Conservation (phyloP, 2,113 vertebrate genomes). For the Peromyscus leucopus region DNA sequence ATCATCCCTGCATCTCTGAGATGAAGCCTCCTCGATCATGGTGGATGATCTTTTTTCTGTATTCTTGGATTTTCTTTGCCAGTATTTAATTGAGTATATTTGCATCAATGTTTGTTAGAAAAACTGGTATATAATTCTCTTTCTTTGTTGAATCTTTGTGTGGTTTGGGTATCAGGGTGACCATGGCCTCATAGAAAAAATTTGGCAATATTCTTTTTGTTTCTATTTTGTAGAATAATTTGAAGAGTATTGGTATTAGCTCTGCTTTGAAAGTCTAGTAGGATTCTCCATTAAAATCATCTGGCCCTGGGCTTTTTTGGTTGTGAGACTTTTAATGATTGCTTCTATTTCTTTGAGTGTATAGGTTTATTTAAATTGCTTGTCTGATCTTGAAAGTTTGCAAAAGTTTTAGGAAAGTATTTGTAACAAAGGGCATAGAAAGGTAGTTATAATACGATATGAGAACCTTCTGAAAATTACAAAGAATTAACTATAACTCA, state of each 20-base stretch:
- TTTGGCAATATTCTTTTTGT: neutral
- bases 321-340: neutral
- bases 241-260: neutral
- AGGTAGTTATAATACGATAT: neutral
- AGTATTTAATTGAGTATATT: neutral
- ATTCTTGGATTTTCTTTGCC: neutral
- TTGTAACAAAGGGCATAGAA: neutral
- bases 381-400: neutral
- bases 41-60: neutral
- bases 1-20: neutral
- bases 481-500: neutral
- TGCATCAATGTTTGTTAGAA: neutral
- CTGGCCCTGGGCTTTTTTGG: neutral
- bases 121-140: neutral
- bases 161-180: neutral
- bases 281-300: neutral
- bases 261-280: too few species aligned
- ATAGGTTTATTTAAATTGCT: neutral
- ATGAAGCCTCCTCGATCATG: neutral
- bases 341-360: neutral
- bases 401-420: neutral
- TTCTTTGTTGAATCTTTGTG: neutral
- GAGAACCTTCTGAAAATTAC: neutral
- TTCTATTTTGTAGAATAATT: neutral
- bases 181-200: neutral